Evolutionary conservation across 92 coral and sea anemone species (phyloP), one percentile per base, ranked within the genome.

Genomic region (Meandrina meandrites): DNA sequence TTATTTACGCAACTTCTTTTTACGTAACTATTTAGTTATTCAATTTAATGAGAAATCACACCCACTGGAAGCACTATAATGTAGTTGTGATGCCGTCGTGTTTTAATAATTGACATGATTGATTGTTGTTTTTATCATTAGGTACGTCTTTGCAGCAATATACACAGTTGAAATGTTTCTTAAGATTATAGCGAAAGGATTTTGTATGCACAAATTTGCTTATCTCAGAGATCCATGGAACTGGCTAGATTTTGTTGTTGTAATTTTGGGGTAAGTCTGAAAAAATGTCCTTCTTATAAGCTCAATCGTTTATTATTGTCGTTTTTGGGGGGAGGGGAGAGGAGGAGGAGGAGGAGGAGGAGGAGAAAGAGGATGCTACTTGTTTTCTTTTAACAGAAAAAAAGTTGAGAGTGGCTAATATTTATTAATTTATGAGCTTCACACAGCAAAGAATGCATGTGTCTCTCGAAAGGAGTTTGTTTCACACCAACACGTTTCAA

Each of bases 211-310:
- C 90, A 92, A 93, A 76, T 97, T 84, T 72, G 97, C 99, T 21
- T 97, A 97, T 85, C 88, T 97, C 42, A 92, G 99, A 79, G 99
- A 97, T 84, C 97, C 98, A 2, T 97, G 99, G 99, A 97, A 97
- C 86, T 97, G 99, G 98, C 75, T 97, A 57, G 99, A 97, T 86
- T 97, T 97, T 48, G 88, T 95, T 56, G 99, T 97, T 36, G 99
- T 97, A 30, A 92, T 95, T 84, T 81, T 97, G 87, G 99, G 99
- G 99, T 97, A 82, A 87, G 96, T 88, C 21, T 58, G n/a, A 17
- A n/a, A n/a, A n/a, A 66, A 13, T 74, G 76, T 8, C 34, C 24
- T 83, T 72, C 34, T 56, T 14, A 15, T 35, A 8, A 37, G 37
- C 50, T 35, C 2, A 37, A 11, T 5, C 27, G 22, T 73, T 60